phyloP scores from a whole-genome alignment of 2,113 vertebrate species.

The Cynopterus brachyotis region DNA sequence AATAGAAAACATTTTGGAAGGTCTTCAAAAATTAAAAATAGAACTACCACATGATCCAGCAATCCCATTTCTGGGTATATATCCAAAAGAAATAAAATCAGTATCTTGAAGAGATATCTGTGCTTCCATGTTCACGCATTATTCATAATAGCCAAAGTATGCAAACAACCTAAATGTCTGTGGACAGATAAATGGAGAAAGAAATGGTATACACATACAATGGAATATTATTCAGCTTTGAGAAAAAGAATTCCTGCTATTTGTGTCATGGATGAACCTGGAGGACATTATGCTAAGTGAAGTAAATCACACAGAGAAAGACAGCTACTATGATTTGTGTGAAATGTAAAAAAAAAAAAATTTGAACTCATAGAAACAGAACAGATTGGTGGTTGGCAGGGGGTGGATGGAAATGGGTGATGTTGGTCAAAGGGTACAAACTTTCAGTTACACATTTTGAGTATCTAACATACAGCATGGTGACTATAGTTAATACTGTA shows the following conservation, averaged over 20 bases:
- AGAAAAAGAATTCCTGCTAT: background rate
- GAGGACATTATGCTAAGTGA: background rate
- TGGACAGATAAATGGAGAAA: background rate
- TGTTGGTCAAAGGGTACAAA: background rate
- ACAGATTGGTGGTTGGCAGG: background rate
- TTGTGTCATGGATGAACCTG: background rate
- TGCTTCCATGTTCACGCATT: background rate
- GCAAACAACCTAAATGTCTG: background rate
- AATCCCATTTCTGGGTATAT: background rate
- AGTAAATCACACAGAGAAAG: background rate
- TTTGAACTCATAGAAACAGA: background rate
- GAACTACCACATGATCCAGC: background rate
- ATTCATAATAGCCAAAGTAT: background rate
- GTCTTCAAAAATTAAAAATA: background rate
- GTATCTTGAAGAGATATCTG: background rate
- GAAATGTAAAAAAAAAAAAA: background rate
- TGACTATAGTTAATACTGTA: background rate
- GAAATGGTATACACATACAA: background rate
- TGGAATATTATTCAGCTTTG: background rate
- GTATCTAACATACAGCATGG: background rate
- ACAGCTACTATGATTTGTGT: background rate
- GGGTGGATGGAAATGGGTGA: background rate
- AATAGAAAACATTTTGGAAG: background rate
- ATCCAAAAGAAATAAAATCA: background rate
- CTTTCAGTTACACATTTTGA: background rate